A percentile compares a stretch with the other conserved stretches of the same genome.
These are phyloP conservation scores for Phymorhynchus buccinoides DNA, from an alignment of 1,140 invertebrate species.

Conservation along the genomic window DNA sequence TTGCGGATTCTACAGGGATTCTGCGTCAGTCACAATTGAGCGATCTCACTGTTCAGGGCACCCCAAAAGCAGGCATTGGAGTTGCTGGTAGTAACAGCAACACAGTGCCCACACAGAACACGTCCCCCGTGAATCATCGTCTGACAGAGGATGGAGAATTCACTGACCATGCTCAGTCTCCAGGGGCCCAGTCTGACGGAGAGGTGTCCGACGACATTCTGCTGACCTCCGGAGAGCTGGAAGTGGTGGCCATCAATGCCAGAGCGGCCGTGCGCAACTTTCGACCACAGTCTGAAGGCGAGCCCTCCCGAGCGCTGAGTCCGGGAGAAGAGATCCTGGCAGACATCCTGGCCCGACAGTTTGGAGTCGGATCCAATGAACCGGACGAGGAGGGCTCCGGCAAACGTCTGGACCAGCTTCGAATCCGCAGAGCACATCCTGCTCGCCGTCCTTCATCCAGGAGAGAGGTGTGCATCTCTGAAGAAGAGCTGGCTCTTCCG, in stretches of 20 bases:
- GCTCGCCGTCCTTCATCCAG: neutral
- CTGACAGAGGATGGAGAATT: neutral
- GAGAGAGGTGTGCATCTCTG: neutral
- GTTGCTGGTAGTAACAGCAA: neutral
- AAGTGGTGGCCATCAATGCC: conserved; percentile 26
- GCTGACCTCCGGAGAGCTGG: conserved; percentile 36
- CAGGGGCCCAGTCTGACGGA: neutral
- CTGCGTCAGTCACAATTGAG: neutral
- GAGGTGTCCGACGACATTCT: conserved; percentile 19
- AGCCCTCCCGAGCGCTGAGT: conserved; percentile 15
- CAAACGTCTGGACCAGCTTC: neutral
- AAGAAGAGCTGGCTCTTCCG: conserved; percentile 8
- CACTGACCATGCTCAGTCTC: neutral
- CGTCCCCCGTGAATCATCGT: neutral
- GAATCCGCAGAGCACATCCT: neutral
- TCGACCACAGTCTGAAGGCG: neutral
- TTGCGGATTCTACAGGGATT: neutral
- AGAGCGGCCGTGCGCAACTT: neutral
- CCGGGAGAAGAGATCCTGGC: conserved; percentile 38
- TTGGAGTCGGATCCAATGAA: neutral
- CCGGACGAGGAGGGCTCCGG: neutral
- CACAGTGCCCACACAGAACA: neutral
- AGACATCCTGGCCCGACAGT: conserved; percentile 31
- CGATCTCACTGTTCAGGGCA: neutral
- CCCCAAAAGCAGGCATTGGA: neutral